phyloP scores from a whole-genome alignment of 2,797 vertebrate species.

The Artibeus lituratus region DNA sequence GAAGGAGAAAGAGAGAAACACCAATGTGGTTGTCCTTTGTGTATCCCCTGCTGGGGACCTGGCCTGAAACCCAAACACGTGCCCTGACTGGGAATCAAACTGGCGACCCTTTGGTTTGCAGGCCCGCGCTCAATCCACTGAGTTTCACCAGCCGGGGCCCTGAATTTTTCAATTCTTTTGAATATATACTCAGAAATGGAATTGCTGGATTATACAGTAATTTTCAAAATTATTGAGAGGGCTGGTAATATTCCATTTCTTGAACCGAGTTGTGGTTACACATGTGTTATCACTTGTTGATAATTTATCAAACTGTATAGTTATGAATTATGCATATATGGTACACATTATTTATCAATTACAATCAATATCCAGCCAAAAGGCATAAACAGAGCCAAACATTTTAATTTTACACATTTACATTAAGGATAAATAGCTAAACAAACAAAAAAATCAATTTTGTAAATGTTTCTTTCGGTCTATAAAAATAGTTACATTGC shows the following conservation, averaged over 20 bases:
- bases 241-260: background rate
- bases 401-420: background rate
- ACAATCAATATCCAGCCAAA: background rate
- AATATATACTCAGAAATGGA: background rate
- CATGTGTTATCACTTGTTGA: background rate
- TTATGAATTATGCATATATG: slow-evolving; percentile 8
- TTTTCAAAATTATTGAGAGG: background rate
- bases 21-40: too few relatives aligned
- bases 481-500: background rate
- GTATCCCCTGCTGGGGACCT: too few relatives aligned
- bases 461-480: background rate
- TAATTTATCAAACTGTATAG: background rate
- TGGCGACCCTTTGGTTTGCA: too few relatives aligned
- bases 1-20: too few relatives aligned
- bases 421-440: slow-evolving; percentile 12
- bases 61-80: too few relatives aligned
- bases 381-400: slow-evolving; percentile 12
- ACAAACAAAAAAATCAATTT: slow-evolving; percentile 18
- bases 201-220: background rate
- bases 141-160: too few relatives aligned
- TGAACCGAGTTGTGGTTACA: slow-evolving; percentile 10
- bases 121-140: too few relatives aligned
- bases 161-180: too few relatives aligned
- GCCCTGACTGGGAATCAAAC: too few relatives aligned
- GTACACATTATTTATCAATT: background rate